Evolutionary conservation across 2,888 invertebrate species (phyloP), one percentile per base, ranked within the genome.

Genomic region (Orthosia cruda): DNA sequence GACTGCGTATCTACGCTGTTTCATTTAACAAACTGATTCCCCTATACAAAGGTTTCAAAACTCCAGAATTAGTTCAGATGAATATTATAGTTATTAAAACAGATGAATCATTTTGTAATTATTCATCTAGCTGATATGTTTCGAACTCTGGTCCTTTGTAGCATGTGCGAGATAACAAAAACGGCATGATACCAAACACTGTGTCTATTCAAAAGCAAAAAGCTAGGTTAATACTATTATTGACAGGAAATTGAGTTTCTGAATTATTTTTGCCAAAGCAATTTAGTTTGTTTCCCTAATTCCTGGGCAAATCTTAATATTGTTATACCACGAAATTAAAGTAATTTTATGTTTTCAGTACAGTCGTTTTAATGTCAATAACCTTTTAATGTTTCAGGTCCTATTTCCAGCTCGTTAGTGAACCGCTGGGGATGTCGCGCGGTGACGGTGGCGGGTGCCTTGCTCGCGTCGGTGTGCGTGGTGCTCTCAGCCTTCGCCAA

Each of bases 381-480:
- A 68, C 7, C 7, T 50, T 76, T 69, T 65, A 62, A 59, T 59
- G 68, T 67, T 15, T 15, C 97, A 99, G 99, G 99, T 88, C 99
- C 99, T 18, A 97, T 99, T 88, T 99, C 99, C 45, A 99, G 99
- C 90, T 98, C 98, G 1, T 98, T 99, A 90, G 99, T 99, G 63
- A 99, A 99, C 96, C 98, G 98, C 86, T 99, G 98, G 96, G 99
- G 99, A 26, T 99, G 99, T 92, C 98, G 99, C 54, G 91, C 97
- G 2, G 99, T 99, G 70, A 99, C 99, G 0, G 98, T 99, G 77
- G 98, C 97, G 0, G 99, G 99, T 0, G 97, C 99, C 2, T 93
- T 99, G 69, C 94, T 99, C 40, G 98, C 99, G 0, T 97, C 98
- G 12, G 88, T 97, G 0, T 99, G 99, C 88, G 97, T 99, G 85